Conservation (phyloP, 2,113 vertebrate species). For the Hypanus sabinus region DNA sequence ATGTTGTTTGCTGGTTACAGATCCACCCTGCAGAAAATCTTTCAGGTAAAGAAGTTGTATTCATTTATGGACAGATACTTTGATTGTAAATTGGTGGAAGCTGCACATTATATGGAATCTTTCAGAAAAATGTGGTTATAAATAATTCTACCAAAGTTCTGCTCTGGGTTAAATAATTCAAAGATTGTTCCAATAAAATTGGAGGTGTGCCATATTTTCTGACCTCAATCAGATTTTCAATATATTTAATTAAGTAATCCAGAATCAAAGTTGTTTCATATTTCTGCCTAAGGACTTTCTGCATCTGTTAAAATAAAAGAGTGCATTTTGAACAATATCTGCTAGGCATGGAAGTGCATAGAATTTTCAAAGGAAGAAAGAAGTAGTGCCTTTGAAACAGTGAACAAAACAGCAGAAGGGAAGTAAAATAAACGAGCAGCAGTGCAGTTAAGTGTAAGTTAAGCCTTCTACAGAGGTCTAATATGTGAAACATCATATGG, state of each 20-base stretch:
- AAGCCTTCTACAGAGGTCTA: background rate
- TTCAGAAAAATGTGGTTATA: background rate
- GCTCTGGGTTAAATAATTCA: background rate
- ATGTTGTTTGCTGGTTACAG: background rate
- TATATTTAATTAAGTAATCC: constrained; percentile 15
- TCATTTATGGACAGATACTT: background rate
- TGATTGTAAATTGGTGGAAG: background rate
- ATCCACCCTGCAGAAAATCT: background rate
- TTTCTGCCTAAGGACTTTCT: background rate
- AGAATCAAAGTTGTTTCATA: constrained; percentile 16
- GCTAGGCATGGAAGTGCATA: constrained; percentile 27
- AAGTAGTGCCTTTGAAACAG: background rate
- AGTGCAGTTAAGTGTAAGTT: background rate
- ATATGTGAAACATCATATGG: constrained; percentile 24
- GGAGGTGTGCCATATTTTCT: background rate
- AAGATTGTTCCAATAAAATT: background rate
- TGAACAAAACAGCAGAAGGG: constrained; percentile 1
- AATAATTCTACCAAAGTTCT: constrained; percentile 21
- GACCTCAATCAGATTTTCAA: constrained; percentile 10
- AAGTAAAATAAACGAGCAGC: background rate
- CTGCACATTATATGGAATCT: background rate
- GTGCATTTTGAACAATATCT: background rate
- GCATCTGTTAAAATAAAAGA: constrained; percentile 17
- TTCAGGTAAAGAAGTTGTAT: background rate
- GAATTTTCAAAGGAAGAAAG: constrained; percentile 14